Evolutionary conservation across 2,888 invertebrate species (phyloP).

Genomic region (Galerucella nymphaeae): DNA sequence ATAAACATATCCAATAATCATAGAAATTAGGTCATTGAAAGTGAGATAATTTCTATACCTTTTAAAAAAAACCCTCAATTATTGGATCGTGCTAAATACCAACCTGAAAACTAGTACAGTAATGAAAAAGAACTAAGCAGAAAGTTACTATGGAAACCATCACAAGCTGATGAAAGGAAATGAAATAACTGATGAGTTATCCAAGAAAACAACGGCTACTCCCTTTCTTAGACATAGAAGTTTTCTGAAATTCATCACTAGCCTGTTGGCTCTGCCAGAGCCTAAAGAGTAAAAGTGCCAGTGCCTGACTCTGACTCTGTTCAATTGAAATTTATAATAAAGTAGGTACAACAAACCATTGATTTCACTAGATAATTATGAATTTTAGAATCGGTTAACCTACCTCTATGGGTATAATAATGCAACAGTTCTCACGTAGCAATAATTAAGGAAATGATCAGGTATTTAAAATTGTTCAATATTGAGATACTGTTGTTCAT

Average conservation of each 20-base stretch:
- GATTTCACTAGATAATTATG: slow-evolving; percentile 17
- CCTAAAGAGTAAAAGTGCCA: too few species aligned
- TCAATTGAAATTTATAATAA: not conserved
- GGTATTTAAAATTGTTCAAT: slow-evolving; percentile 24
- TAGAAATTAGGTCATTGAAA: slow-evolving; percentile 16
- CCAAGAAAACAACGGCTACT: too few species aligned
- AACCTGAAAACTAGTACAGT: not conserved
- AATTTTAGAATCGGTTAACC: slow-evolving; percentile 27
- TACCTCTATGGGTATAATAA: slow-evolving; percentile 34
- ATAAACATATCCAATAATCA: slow-evolving; percentile 15
- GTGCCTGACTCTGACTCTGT: too few species aligned
- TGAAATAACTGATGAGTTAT: too few species aligned
- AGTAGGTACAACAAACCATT: slow-evolving; percentile 1
- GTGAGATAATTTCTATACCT: slow-evolving; percentile 3
- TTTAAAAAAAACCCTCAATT: not conserved
- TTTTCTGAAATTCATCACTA: too few species aligned
- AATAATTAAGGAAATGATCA: slow-evolving; percentile 26
- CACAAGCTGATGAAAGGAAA: too few species aligned
- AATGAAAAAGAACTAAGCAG: too few species aligned
- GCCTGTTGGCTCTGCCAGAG: too few species aligned
- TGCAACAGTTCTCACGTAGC: slow-evolving; percentile 31
- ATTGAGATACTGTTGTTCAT: slow-evolving; percentile 29
- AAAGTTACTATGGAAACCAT: too few species aligned
- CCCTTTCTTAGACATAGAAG: too few species aligned
- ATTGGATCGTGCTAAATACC: slow-evolving; percentile 1